These are phyloP conservation scores for Brachionus rubens DNA, from an alignment of 1,140 invertebrate species.

Conservation along the genomic window DNA sequence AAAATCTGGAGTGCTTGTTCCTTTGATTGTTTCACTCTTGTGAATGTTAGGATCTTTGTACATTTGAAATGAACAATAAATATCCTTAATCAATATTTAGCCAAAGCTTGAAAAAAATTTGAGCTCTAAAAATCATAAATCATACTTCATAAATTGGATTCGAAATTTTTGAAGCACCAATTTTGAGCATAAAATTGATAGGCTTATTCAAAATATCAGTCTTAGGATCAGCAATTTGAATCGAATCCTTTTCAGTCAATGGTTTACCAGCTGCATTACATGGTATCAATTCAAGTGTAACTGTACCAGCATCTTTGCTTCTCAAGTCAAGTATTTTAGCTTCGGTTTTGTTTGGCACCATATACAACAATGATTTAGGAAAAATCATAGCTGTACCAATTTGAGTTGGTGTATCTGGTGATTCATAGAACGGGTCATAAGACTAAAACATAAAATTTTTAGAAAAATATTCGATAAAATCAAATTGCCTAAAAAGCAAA, in stretches of 20 bases:
- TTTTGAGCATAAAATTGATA: constrained; percentile 15
- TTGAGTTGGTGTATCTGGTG: constrained; percentile 63
- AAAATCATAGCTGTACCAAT: constrained; percentile 66
- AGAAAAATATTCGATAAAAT: neutral
- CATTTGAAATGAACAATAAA: constrained; percentile 37
- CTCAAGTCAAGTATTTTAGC: constrained; percentile 64
- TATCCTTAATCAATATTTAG: constrained; percentile 37
- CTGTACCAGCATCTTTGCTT: constrained; percentile 63
- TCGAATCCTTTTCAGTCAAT: constrained; percentile 63
- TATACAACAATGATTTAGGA: constrained; percentile 63
- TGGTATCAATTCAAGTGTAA: constrained; percentile 63
- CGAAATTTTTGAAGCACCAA: neutral
- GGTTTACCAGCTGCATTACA: constrained; percentile 61
- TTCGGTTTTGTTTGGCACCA: constrained; percentile 61
- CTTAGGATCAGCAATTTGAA: constrained; percentile 62
- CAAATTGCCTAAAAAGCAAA: neutral
- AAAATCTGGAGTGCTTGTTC: constrained; percentile 18
- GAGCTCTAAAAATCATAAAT: too few relatives aligned
- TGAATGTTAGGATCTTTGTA: constrained; percentile 3
- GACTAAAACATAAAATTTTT: neutral
- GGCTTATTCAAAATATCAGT: constrained; percentile 52
- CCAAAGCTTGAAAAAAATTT: too few relatives aligned
- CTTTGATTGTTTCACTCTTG: neutral
- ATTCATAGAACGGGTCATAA: constrained; percentile 66
- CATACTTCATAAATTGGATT: constrained; percentile 40